Base-by-base conservation (phyloP, 2,888 invertebrate species). In the Villa cingulata region DNA sequence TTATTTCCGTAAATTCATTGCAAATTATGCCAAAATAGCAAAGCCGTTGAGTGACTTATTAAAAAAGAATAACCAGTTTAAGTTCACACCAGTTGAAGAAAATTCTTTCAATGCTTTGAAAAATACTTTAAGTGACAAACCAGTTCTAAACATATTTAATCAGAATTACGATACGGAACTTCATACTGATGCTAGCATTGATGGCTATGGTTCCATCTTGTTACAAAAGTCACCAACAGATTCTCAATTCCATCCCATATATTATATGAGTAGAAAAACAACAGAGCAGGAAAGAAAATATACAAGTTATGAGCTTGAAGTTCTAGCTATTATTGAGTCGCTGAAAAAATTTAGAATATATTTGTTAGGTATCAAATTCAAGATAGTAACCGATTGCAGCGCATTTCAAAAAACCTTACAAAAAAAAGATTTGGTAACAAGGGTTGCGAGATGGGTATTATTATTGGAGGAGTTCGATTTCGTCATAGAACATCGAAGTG, bases 41-140 rank as follows among this genome's bases (percentile, higher is more conserved):
- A 42, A 45, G 9, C 48, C 45, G 1, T 37, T 51, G 15, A 34
- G 41, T 36, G 42, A 46, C 5, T 27, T 43, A 3, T 7, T 43
- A 12, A 43, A 43, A 10, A 43, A n/a, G 40, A 29, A 52, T 53
- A 37, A 51, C 9, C 2, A 41, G 15, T 51, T 47, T 19, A 7
- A 36, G 6, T 46, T 51, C 37, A 5, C 46, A 59, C 6, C 56
- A 59, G 0, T 55, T 61, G 19, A 65, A 65, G 2, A 58, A 52
- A 34, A 19, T 12, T 9, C 4, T 9, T 4, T 27, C 27, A 27
- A 6, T 27, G 4, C 5, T 27, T 29, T 52, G 12, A 53, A 27
- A 27, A 12, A 45, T n/a, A 46, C 37, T n/a, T n/a, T n/a, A n/a
- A n/a, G n/a, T n/a, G n/a, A n/a, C n/a, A n/a, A n/a, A n/a, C n/a